Base-by-base conservation (phyloP, 2,797 vertebrate genomes). In the Hydrophis major region DNA sequence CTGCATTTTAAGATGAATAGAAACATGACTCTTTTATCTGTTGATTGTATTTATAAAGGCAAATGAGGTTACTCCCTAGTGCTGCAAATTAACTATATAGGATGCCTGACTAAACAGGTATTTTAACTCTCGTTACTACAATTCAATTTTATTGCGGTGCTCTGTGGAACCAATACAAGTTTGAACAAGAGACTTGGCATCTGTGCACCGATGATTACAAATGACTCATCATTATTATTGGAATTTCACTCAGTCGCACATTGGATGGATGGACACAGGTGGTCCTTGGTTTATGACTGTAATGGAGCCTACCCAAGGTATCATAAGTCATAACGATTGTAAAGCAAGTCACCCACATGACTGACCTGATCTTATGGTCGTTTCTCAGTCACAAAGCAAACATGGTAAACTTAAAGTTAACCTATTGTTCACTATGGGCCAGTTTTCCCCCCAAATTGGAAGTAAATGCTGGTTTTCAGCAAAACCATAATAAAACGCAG, bases 101-200 rank as follows among this genome's bases (percentile, higher is more conserved):
- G 89, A 93, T 95, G 92, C 94, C 94, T 96, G 94, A 94, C 96
- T 92, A n/a, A 92, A 95, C 96, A 95, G 61, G 95, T 96, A 92
- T 94, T 94, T 89, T 95, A 94, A 27, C 0, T 60, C 66, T 93
- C 47, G 0, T 92, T 93, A 63, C 93, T 95, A 92, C 89, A 83
- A 25, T 47, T 25, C 69, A 91, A 27, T 60, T 47, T 28, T 55
- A 50, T 88, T 90, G 4, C 20, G 93, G 95, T 94, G 94, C 61
- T 57, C 86, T 61, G 2, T 0, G 93, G 90, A 94, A 74, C 42
- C 92, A 86, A 86, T 94, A 66, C 94, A 95, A 93, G 94, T 90
- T 89, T 90, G 87, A 96, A 93, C 93, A 94, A 32, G 90, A 92
- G 27, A 47, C 25, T 66, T 56, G 87, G 90, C 90, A 27, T 27